Evolutionary conservation across 1,140 invertebrate species (phyloP).

Genomic region (Cotesia typhae): DNA sequence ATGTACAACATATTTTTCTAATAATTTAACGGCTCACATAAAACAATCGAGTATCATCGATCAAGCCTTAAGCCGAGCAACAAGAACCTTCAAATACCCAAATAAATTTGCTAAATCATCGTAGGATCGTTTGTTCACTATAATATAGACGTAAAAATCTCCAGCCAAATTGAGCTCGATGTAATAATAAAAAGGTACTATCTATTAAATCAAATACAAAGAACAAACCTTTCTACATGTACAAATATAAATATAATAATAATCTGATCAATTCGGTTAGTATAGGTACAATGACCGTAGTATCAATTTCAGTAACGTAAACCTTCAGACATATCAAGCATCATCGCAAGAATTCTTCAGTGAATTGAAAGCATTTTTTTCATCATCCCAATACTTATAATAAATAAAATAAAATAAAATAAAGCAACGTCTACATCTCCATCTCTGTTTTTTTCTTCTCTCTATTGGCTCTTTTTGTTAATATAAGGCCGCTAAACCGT

Average conservation of each 20-base stretch:
- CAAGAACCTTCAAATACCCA: neutral
- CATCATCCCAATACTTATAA: too few species aligned
- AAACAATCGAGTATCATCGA: neutral
- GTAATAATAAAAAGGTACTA: too few species aligned
- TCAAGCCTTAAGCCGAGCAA: too few species aligned
- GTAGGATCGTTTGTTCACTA: conserved; percentile 62
- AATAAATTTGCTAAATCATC: conserved; percentile 65
- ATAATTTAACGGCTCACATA: neutral
- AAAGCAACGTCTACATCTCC: neutral
- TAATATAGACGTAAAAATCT: conserved; percentile 39
- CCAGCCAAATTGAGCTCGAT: too few species aligned
- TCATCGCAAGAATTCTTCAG: too few species aligned
- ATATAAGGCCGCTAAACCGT: conserved; percentile 54
- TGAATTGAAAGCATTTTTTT: too few species aligned
- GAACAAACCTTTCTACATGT: conserved; percentile 3
- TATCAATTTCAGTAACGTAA: conserved; percentile 26
- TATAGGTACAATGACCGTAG: conserved; percentile 17
- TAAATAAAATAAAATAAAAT: too few species aligned
- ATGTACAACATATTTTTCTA: too few species aligned
- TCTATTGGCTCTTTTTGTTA: conserved; percentile 22
- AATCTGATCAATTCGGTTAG: neutral
- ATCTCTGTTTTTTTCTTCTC: neutral
- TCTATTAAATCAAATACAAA: neutral
- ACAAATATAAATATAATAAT: conserved; percentile 11
- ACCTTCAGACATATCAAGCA: too few species aligned